A percentile compares a stretch with the other conserved stretches of the same genome.
Evolutionary conservation across 2,113 vertebrate species (phyloP).

Genomic region (Platichthys stellatus): DNA sequence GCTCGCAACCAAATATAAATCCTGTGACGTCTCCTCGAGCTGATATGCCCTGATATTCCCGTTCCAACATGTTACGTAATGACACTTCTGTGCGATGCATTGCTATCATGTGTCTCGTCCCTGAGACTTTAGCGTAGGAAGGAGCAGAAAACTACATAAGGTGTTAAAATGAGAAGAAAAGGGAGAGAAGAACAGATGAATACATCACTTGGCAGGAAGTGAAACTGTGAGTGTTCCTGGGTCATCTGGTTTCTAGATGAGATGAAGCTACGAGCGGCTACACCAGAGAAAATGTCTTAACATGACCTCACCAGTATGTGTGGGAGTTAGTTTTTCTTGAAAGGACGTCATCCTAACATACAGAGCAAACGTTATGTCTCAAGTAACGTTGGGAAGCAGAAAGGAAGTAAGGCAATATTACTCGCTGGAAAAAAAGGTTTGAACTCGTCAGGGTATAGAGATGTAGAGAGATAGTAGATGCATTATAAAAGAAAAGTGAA

Average conservation of each 20-base stretch:
- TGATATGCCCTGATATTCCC: slow-evolving; percentile 56
- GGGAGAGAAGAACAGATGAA: background rate
- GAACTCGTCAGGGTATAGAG: background rate
- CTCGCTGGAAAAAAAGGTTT: background rate
- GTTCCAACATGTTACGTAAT: slow-evolving; percentile 57
- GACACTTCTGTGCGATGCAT: slow-evolving; percentile 43
- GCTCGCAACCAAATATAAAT: slow-evolving; percentile 62
- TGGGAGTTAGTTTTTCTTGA: background rate
- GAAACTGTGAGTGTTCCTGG: slow-evolving; percentile 8
- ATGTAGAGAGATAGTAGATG: background rate
- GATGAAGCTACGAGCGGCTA: background rate
- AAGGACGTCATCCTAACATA: background rate
- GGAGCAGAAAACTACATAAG: slow-evolving; percentile 56
- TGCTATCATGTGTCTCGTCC: slow-evolving; percentile 31
- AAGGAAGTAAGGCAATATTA: background rate
- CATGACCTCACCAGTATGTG: slow-evolving; percentile 1
- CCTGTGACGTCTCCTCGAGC: slow-evolving; percentile 59
- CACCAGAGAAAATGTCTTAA: background rate
- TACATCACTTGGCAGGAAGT: background rate
- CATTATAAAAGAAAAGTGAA: no score
- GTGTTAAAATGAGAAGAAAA: slow-evolving; percentile 16
- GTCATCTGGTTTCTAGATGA: slow-evolving; percentile 17
- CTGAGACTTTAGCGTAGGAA: slow-evolving; percentile 56
- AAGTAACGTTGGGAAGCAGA: no score
- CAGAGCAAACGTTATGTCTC: background rate